Percentiles rank a stretch among this genome's conserved stretches.
phyloP scores from a whole-genome alignment of 2,888 invertebrate genomes.

The Barypeithes pellucidus region DNA sequence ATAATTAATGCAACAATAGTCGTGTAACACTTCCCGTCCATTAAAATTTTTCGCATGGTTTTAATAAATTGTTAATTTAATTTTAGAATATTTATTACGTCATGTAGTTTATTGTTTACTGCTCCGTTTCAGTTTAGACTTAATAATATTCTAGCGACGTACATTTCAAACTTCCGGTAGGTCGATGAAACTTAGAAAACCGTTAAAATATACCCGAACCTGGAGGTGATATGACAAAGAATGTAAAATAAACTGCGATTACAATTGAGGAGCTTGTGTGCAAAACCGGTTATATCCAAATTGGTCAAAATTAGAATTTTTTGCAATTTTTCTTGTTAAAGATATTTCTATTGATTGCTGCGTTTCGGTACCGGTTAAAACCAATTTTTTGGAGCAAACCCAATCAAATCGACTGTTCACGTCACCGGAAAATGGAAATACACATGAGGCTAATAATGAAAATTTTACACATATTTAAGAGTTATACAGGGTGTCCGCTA shows the following conservation, averaged over 20 bases:
- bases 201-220: constrained; percentile 14
- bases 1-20: constrained; percentile 18
- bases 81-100: constrained; percentile 28
- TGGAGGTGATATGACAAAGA: neutral
- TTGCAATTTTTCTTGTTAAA: too few relatives aligned
- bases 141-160: constrained; percentile 6
- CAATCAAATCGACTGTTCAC: too few relatives aligned
- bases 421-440: too few relatives aligned
- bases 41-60: constrained; percentile 41
- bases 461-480: too few relatives aligned
- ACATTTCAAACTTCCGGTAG: constrained; percentile 26
- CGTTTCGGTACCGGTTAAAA: too few relatives aligned
- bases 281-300: too few relatives aligned
- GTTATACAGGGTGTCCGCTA: too few relatives aligned
- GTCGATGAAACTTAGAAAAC: constrained; percentile 18
- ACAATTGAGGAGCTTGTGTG: too few relatives aligned
- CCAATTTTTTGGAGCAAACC: too few relatives aligned
- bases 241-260: neutral
- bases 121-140: neutral
- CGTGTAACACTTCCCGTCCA: constrained; percentile 35
- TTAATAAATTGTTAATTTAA: constrained; percentile 33
- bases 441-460: too few relatives aligned
- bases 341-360: too few relatives aligned
- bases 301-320: too few relatives aligned
- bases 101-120: constrained; percentile 15